Evolutionary conservation across 2,888 invertebrate species (phyloP).

Genomic region (Scelioninae gen. 2): DNA sequence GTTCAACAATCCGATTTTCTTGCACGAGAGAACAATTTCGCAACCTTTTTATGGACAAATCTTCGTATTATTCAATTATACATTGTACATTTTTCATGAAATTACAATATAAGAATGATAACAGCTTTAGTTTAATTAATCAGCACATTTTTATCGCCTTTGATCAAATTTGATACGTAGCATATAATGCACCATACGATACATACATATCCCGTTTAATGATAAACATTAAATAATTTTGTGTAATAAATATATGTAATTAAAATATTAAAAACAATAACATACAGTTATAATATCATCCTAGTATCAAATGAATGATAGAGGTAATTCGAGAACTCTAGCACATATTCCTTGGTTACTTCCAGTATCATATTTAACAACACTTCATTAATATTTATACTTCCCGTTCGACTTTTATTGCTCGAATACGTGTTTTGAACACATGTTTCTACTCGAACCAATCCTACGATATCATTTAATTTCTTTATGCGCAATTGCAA

Average conservation of each 20-base stretch:
- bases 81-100: no score
- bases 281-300: background rate
- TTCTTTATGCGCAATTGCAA: constrained; percentile 41
- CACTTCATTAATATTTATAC: constrained; percentile 51
- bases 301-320: constrained; percentile 4
- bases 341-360: constrained; percentile 5
- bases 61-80: no score
- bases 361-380: constrained; percentile 38
- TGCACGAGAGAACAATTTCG: no score
- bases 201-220: no score
- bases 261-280: background rate
- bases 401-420: constrained; percentile 36
- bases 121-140: no score
- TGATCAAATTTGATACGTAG: no score
- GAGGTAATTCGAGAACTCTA: constrained; percentile 8
- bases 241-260: background rate
- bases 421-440: constrained; percentile 22
- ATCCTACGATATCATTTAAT: constrained; percentile 38
- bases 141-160: no score
- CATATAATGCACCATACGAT: no score
- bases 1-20: no score
- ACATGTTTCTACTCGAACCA: constrained; percentile 31
- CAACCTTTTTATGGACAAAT: no score
- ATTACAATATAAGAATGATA: no score
- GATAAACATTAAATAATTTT: no score